These are phyloP conservation scores for Branchellion lobata DNA, from an alignment of 2,888 invertebrate species.

Conservation along the genomic window DNA sequence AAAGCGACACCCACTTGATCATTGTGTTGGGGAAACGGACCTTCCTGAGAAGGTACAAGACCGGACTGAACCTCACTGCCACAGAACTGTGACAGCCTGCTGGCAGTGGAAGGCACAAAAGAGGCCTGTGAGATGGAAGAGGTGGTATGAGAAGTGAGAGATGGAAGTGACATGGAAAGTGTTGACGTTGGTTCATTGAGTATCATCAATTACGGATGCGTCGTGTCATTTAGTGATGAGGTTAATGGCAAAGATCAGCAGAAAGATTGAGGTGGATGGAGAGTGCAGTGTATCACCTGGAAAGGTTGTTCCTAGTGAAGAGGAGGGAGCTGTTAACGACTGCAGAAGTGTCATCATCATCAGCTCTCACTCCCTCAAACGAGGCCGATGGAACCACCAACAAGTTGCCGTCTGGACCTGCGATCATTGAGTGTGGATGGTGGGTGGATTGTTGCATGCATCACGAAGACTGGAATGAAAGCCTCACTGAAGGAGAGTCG, in stretches of 20 bases:
- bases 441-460: no score
- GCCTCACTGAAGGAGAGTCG: slow-evolving; percentile 82
- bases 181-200: not conserved
- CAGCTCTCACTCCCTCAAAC: slow-evolving; percentile 61
- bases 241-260: no score
- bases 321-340: slow-evolving; percentile 67
- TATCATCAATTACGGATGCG: not conserved
- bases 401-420: slow-evolving; percentile 78
- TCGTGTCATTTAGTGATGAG: not conserved
- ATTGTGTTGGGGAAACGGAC: not conserved
- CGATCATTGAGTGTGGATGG: no score
- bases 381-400: slow-evolving; percentile 87
- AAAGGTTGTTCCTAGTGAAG: slow-evolving; percentile 65
- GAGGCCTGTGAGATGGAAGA: no score
- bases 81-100: slow-evolving; percentile 78
- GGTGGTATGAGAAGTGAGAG: slow-evolving; percentile 50
- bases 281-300: slow-evolving; percentile 56
- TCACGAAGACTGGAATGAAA: no score
- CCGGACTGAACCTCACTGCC: slow-evolving; percentile 79
- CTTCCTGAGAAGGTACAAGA: slow-evolving; percentile 68
- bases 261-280: not conserved
- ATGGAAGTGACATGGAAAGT: not conserved
- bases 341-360: not conserved
- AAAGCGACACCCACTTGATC: not conserved
- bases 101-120: slow-evolving; percentile 71